Evolutionary conservation across 2,797 vertebrate genomes (phyloP), one percentile per base, ranked within the genome.

Genomic region (Sphaeramia orbicularis): DNA sequence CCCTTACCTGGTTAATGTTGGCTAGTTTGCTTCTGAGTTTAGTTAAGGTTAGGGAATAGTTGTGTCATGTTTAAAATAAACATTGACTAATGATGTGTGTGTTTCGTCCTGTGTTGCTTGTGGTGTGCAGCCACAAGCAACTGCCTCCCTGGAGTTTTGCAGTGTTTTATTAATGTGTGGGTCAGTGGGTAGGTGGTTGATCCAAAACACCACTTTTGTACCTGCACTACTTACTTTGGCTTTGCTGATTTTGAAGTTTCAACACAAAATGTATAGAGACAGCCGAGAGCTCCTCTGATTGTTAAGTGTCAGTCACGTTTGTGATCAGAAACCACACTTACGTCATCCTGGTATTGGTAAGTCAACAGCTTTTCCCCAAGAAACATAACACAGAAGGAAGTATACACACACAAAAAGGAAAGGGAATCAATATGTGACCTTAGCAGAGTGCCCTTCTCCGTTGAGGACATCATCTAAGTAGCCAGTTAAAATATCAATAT

Each of bases 401-500:
- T n/a, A 4, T 30, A 3, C 19, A 43, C 50, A 32, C 50, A 59
- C 9, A 30, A 4, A 51, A n/a, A 14, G 7, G 10, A 63, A 6
- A 60, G 32, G 1, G 32, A 54, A 80, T 80, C 74, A 65, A 84
- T 84, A 68, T 4, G 37, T 52, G 71, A 77, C 71, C 71, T 73
- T 27, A 72, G 55, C 27, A 24, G 51, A 57, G 57, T 18, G 47
- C 58, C 42, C 57, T 59, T 15, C 42, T 71, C 41, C 36, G 60
- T 19, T 68, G 63, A 68, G 76, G 78, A 78, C 71, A 68, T 81
- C 67, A 73, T 78, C 50, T 76, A 75, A 74, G 44, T 18, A 8
- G 64, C 64, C 74, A 72, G 65, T 80, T 76, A 72, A 74, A 78
- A 66, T 61, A 78, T 78, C 71, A 50, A 73, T 81, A 63, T 1